phyloP scores from a whole-genome alignment of 2,888 invertebrate species.

The Drosophila birchii region DNA sequence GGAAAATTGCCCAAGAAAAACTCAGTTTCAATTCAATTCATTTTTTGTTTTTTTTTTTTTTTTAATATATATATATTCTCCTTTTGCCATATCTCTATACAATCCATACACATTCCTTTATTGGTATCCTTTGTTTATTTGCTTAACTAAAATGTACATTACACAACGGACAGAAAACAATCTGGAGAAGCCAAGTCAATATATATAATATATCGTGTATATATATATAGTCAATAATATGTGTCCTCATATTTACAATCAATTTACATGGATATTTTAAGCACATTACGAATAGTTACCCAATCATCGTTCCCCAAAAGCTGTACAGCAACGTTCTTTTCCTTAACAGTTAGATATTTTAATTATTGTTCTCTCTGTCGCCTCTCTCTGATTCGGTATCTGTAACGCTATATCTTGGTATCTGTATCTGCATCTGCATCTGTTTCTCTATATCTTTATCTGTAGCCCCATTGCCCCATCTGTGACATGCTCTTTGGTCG shows the following conservation, averaged over 20 bases:
- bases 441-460: slow-evolving; percentile 2
- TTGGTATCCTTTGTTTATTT: slow-evolving; percentile 41
- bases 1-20: slow-evolving; percentile 11
- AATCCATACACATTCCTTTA: slow-evolving; percentile 53
- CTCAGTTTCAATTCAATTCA: slow-evolving; percentile 19
- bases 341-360: slow-evolving; percentile 71
- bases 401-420: slow-evolving; percentile 19
- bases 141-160: slow-evolving; percentile 72
- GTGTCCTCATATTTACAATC: slow-evolving; percentile 68
- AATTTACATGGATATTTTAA: slow-evolving; percentile 72
- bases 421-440: slow-evolving; percentile 10
- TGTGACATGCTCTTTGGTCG: slow-evolving; percentile 69
- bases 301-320: slow-evolving; percentile 45
- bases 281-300: slow-evolving; percentile 55
- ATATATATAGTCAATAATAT: slow-evolving; percentile 46
- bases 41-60: slow-evolving; percentile 24
- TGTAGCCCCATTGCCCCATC: not conserved
- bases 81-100: slow-evolving; percentile 54
- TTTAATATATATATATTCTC: slow-evolving; percentile 25
- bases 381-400: slow-evolving; percentile 34
- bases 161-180: slow-evolving; percentile 62
- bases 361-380: slow-evolving; percentile 77
- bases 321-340: slow-evolving; percentile 31
- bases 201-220: slow-evolving; percentile 38
- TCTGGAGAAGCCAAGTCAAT: slow-evolving; percentile 65